Base-by-base conservation (phyloP, 23 tunicate genomes). In the Trididemnum nubilum region DNA sequence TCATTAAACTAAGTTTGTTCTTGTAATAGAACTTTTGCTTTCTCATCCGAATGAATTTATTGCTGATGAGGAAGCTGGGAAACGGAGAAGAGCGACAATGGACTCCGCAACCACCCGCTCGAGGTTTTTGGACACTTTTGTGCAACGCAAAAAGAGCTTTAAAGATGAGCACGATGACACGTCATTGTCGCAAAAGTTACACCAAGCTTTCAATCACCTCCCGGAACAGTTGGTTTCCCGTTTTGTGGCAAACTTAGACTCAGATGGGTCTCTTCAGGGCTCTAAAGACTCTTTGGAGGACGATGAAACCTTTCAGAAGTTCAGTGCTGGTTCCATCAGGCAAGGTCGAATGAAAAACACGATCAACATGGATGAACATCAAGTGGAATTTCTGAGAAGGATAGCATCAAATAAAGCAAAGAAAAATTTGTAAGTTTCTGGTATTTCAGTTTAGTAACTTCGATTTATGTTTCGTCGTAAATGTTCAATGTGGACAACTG, bases 31-130 rank as follows among this genome's bases (percentile, higher is more conserved):
- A 44, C 54, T 44, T 44, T 44, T 44, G 54, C 15, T 44, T 44
- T 44, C 9, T 15, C 54, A 15, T 26, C 67, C 18, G n/a, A 24
- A 61, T 61, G 67, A 61, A 24, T 61, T 61, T 61, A 26, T 12
- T 3, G 4, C 29, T 15, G 67, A 61, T 21, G 67, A 24, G 26
- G 67, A 61, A 22, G 29, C 4, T 12, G 15, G 15, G 12, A 22
- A 24, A 37, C 59, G 79, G 30, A 73, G 79, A 44, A 73, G 79
- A 73, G 79, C 79, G 27, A 73, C 79, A 2, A 73, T 73, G 79
- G 79, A 73, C 28, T 73, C 79, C 61, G 28, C 60, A 36, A 2
- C 59, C 7, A 12, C 38, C 38, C 74, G 38, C 5, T 33, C 74
- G n/a, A 67, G 7, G 7, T 31, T 67, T 33, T n/a, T 15, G 18